A percentile compares a stretch with the other conserved stretches of the same genome.
phyloP scores from a whole-genome alignment of 2,888 invertebrate genomes.

The Conistra vaccinii region DNA sequence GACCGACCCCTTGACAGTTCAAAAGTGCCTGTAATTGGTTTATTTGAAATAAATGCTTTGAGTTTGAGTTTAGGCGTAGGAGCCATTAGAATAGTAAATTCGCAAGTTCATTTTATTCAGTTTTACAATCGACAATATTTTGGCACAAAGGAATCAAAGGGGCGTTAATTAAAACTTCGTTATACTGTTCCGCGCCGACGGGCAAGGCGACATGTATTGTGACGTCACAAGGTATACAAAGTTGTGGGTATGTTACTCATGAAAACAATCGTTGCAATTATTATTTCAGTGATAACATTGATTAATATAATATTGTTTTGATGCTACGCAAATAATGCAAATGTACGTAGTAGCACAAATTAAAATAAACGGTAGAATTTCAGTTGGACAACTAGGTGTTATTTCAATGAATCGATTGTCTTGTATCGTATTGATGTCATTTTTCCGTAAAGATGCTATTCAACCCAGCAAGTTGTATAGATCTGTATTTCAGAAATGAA shows the following conservation, averaged over 20 bases:
- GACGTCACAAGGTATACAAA: conserved; percentile 37
- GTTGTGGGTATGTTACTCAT: conserved; percentile 17
- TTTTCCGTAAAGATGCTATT: background rate
- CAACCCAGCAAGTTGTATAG: background rate
- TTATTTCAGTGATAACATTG: background rate
- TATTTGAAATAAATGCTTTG: too few species aligned
- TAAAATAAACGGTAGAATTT: background rate
- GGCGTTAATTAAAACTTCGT: conserved; percentile 68
- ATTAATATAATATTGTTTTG: background rate
- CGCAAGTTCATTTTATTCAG: conserved; percentile 43
- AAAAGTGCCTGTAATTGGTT: too few species aligned
- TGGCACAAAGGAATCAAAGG: conserved; percentile 56
- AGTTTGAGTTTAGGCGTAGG: too few species aligned
- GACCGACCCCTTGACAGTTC: too few species aligned
- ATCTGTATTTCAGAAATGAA: background rate
- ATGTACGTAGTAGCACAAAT: background rate
- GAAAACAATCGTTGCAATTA: conserved; percentile 20
- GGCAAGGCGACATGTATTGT: conserved; percentile 38
- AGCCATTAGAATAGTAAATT: conserved; percentile 2
- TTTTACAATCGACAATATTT: conserved; percentile 34
- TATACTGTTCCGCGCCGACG: conserved; percentile 68
- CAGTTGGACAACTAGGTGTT: background rate
- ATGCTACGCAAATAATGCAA: background rate
- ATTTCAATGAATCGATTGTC: background rate
- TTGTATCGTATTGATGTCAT: background rate